Percentiles rank a stretch among this genome's conserved stretches.
phyloP scores from a whole-genome alignment of 2,888 invertebrate genomes.

The Drosophila diplacantha region DNA sequence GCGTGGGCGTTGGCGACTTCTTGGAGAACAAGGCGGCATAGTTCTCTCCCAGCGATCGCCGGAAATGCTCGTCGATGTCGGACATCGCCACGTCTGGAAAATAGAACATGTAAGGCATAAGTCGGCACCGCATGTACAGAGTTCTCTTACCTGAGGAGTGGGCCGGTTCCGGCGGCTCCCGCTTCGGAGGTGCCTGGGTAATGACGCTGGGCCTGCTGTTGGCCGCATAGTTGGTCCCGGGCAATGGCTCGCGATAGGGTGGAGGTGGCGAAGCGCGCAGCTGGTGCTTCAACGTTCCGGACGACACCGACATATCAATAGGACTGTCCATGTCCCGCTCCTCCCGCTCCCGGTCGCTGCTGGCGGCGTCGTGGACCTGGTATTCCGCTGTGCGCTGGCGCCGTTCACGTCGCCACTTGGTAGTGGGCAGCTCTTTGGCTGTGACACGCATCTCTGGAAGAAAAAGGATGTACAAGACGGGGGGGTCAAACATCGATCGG shows the following conservation, averaged over 20 bases:
- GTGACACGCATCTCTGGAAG: slow-evolving; percentile 76
- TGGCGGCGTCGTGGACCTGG: slow-evolving; percentile 57
- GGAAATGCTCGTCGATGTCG: slow-evolving; percentile 97
- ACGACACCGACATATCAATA: slow-evolving; percentile 77
- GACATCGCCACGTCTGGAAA: slow-evolving; percentile 83
- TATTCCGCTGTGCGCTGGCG: slow-evolving; percentile 79
- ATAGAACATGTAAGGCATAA: neutral
- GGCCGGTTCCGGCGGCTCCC: slow-evolving; percentile 65
- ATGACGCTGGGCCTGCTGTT: slow-evolving; percentile 81
- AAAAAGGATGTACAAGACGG: slow-evolving; percentile 31
- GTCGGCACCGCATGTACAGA: no score
- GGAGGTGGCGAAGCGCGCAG: slow-evolving; percentile 75
- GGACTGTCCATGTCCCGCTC: slow-evolving; percentile 73
- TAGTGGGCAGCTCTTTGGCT: slow-evolving; percentile 82
- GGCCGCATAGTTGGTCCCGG: slow-evolving; percentile 74
- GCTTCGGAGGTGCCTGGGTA: slow-evolving; percentile 79
- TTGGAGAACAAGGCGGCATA: slow-evolving; percentile 85
- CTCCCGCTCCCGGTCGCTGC: slow-evolving; percentile 40
- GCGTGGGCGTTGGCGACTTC: slow-evolving; percentile 69
- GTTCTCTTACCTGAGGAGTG: slow-evolving; percentile 64
- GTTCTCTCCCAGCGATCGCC: slow-evolving; percentile 91
- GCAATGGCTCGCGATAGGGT: slow-evolving; percentile 76
- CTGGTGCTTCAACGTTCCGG: slow-evolving; percentile 70
- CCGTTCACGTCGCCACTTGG: slow-evolving; percentile 86
- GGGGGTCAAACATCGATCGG: slow-evolving; percentile 7